Evolutionary conservation across 1,140 invertebrate species (phyloP).

Genomic region (Drosophila navojoa): DNA sequence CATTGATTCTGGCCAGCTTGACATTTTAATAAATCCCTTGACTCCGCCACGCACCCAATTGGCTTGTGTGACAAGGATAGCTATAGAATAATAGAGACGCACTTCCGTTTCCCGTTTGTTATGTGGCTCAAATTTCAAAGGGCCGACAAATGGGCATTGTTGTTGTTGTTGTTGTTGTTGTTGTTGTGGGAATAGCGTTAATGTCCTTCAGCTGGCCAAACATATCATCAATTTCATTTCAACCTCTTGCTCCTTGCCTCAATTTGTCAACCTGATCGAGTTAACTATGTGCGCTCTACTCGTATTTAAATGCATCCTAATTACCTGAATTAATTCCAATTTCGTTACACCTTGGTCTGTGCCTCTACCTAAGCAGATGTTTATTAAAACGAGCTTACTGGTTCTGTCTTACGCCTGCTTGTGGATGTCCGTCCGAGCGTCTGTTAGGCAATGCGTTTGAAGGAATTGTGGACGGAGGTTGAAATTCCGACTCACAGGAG

Average conservation of each 20-base stretch:
- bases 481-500: too few relatives aligned
- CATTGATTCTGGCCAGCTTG: conserved; percentile 59
- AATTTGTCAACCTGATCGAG: conserved; percentile 22
- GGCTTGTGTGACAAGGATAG: conserved; percentile 9
- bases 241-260: neutral
- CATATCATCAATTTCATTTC: conserved; percentile 78
- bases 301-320: conserved; percentile 58
- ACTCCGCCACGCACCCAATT: conserved; percentile 12
- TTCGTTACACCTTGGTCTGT: neutral
- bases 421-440: too few relatives aligned
- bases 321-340: conserved; percentile 44
- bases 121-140: conserved; percentile 35
- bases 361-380: neutral
- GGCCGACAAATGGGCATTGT: neutral
- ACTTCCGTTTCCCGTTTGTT: conserved; percentile 46
- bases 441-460: too few relatives aligned
- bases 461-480: too few relatives aligned
- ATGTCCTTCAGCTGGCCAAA: conserved; percentile 71
- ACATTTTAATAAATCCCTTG: conserved; percentile 74
- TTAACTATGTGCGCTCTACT: conserved; percentile 13
- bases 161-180: too few relatives aligned
- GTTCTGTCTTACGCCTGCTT: too few relatives aligned
- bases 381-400: neutral
- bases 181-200: conserved; percentile 29
- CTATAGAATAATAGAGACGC: conserved; percentile 48